Evolutionary conservation across 2,113 vertebrate species (phyloP), one percentile per base, ranked within the genome.

Genomic region (Callionymus lyra): DNA sequence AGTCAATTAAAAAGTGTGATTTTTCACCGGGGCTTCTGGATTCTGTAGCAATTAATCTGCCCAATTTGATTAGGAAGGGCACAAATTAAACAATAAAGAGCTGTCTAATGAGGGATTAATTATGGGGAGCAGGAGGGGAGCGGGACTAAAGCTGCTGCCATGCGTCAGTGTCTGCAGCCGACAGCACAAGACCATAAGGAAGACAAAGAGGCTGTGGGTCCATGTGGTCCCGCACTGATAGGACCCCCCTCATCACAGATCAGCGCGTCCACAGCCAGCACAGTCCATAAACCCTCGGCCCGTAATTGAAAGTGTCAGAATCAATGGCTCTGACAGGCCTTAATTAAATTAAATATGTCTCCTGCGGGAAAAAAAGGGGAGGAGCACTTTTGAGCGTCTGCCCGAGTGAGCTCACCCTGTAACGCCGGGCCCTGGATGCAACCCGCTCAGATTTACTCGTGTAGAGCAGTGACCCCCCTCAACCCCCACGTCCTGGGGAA

Each of bases 71-170:
- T 92, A 93, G 84, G 91, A 93, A 91, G 86, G 84, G 93, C 94
- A 92, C 92, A 95, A 97, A 96, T 98, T 95, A 94, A 98, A 98
- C 93, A 98, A 96, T 96, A 97, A 95, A 96, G 91, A 92, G 82
- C 93, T 98, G 93, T 98, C 94, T 93, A 93, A 97, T 93, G 90
- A 93, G 91, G 90, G 92, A 93, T 97, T 97, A 94, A 96, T 94
- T 94, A 97, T 90, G 92, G 90, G 87, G 82, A 87, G 86, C 83
- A 83, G 87, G 87, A 88, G 90, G 89, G 86, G 84, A 87, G 84
- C 72, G 59, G 76, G 85, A 85, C 79, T 47, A 84, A 82, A 85
- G 68, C 85, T 80, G 74, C 80, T 77, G 87, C 86, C 74, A 91
- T 97, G 91, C 85, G 80, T 95, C 91, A 92, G 68, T 78, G 87